Evolutionary conservation across 1,140 invertebrate genomes (phyloP).

Genomic region (Whitmania pigra): DNA sequence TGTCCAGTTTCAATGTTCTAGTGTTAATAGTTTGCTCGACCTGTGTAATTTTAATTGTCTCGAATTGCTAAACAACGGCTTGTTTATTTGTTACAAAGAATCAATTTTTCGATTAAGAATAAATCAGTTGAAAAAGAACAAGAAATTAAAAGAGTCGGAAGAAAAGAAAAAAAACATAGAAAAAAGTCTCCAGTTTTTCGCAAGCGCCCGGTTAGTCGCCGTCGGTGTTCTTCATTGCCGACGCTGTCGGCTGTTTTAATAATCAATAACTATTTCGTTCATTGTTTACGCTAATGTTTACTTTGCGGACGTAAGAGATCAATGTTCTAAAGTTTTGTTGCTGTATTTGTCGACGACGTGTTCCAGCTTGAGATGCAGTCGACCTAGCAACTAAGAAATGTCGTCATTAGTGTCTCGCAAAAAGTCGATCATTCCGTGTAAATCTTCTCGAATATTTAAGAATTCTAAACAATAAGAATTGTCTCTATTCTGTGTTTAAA

Average conservation of each 20-base stretch:
- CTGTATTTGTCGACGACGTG: too few relatives aligned
- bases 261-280: too few relatives aligned
- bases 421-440: not conserved
- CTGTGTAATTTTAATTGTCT: not conserved
- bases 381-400: too few relatives aligned
- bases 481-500: conserved; percentile 22
- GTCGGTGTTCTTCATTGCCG: too few relatives aligned
- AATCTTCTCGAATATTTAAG: not conserved
- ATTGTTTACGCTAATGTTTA: too few relatives aligned
- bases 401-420: too few relatives aligned
- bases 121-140: conserved; percentile 39
- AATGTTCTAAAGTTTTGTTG: too few relatives aligned
- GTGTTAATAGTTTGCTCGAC: too few relatives aligned
- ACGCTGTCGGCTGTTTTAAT: too few relatives aligned
- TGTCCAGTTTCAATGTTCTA: too few relatives aligned
- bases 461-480: not conserved
- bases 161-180: conserved; percentile 60
- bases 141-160: conserved; percentile 72
- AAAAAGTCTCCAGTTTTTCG: conserved; percentile 91
- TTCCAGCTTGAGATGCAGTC: too few relatives aligned
- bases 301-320: too few relatives aligned
- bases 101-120: not conserved
- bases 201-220: conserved; percentile 58
- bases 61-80: not conserved
- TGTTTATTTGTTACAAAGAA: not conserved